Conservation (phyloP, 2,888 invertebrate genomes). For the Serrognathus titanus region DNA sequence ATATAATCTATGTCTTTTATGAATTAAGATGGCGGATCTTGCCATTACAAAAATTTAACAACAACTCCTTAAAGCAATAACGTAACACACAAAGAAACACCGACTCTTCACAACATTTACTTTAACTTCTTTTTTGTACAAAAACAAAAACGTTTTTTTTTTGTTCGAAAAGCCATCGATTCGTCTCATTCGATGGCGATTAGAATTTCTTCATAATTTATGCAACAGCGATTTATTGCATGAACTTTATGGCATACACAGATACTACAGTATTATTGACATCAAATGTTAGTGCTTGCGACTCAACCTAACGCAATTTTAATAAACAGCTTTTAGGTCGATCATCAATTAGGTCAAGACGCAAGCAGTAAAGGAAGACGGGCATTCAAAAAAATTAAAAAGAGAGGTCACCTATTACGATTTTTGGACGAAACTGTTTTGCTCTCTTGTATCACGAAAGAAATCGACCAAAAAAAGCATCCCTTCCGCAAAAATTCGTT, state of each 20-base stretch:
- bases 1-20: constrained; percentile 48
- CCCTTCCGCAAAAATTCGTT: background rate
- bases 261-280: constrained; percentile 33
- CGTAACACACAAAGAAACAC: constrained; percentile 16
- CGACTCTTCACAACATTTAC: constrained; percentile 19
- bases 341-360: constrained; percentile 34
- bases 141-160: background rate
- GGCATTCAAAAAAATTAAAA: constrained; percentile 29
- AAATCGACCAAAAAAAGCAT: background rate
- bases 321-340: constrained; percentile 8
- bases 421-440: constrained; percentile 12
- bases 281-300: constrained; percentile 30
- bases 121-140: constrained; percentile 6
- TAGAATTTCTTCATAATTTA: background rate
- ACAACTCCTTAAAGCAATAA: constrained; percentile 16
- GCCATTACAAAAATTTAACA: constrained; percentile 14
- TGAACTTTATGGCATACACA: constrained; percentile 27
- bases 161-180: too few relatives aligned
- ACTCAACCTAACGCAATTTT: constrained; percentile 23
- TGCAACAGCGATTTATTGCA: constrained; percentile 23
- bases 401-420: constrained; percentile 28
- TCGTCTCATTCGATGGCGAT: too few relatives aligned
- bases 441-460: background rate
- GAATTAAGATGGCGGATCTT: constrained; percentile 19
- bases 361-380: constrained; percentile 43